Evolutionary conservation across 2,113 vertebrate genomes (phyloP).

Genomic region (Salminus brasiliensis): DNA sequence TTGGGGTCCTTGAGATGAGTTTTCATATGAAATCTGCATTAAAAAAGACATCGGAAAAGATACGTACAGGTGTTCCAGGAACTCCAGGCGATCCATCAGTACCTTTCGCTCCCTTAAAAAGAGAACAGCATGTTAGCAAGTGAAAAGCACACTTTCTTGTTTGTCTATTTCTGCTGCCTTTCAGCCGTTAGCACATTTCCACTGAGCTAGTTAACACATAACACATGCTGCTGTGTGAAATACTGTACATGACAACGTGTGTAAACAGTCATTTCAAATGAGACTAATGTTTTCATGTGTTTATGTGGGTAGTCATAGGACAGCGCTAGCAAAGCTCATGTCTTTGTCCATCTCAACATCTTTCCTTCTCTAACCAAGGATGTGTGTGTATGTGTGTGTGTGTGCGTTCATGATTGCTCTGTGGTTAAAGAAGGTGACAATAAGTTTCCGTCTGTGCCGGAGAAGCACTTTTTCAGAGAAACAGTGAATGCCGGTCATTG

Average conservation of each 20-base stretch:
- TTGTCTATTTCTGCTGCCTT: background rate
- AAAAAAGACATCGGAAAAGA: no score
- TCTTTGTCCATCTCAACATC: no score
- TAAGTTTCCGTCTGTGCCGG: background rate
- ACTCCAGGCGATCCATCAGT: constrained; percentile 48
- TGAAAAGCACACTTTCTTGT: background rate
- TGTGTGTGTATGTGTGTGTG: constrained; percentile 15
- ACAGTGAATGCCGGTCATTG: background rate
- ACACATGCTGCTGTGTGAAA: no score
- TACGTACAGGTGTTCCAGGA: constrained; percentile 54
- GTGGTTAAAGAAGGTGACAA: constrained; percentile 5
- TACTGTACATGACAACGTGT: no score
- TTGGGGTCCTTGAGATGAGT: no score
- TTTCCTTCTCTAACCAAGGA: background rate
- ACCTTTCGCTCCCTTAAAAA: constrained; percentile 54
- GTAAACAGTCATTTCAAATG: no score
- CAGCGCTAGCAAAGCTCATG: no score
- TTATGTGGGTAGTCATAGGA: no score
- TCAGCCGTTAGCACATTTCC: background rate
- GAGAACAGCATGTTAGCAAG: background rate
- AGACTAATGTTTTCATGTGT: no score
- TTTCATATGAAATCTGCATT: no score
- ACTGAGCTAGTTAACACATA: no score
- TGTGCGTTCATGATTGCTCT: background rate
- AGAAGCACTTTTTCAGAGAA: constrained; percentile 20